Percentiles rank a stretch among this genome's conserved stretches.
Conservation (phyloP, 2,888 invertebrate species). For the Drosophila mercatorum region DNA sequence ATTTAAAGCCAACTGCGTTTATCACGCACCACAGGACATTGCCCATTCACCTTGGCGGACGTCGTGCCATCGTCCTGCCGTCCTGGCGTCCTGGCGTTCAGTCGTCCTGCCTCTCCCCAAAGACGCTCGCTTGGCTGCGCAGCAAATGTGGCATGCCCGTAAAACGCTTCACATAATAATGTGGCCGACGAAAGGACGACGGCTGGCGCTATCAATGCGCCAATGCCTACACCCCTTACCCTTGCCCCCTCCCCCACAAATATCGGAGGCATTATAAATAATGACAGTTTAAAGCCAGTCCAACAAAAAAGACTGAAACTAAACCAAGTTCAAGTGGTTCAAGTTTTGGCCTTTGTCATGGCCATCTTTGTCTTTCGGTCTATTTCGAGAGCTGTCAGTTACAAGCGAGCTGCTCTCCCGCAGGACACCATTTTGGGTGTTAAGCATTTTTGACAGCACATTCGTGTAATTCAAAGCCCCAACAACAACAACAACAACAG, state of each 20-base stretch:
- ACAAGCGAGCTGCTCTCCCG: conserved; percentile 46
- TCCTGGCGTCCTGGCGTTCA: background rate
- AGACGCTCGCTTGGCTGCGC: conserved; percentile 62
- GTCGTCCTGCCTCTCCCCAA: conserved; percentile 20
- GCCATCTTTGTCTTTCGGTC: conserved; percentile 23
- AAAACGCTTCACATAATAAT: conserved; percentile 54
- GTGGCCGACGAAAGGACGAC: conserved; percentile 19
- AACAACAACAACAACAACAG: conserved; percentile 13
- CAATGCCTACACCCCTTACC: background rate
- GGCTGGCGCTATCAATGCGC: conserved; percentile 44
- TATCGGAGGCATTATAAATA: conserved; percentile 58
- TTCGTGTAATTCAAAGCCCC: conserved; percentile 69
- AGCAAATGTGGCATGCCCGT: conserved; percentile 68
- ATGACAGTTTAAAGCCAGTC: conserved; percentile 63
- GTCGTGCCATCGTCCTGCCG: background rate
- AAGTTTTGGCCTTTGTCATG: conserved; percentile 29
- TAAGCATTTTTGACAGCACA: conserved; percentile 72
- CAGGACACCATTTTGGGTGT: conserved; percentile 50
- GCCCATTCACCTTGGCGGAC: conserved; percentile 64
- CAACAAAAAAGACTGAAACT: conserved; percentile 16
- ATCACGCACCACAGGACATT: conserved; percentile 73
- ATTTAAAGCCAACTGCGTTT: conserved; percentile 68
- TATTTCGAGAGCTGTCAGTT: conserved; percentile 56
- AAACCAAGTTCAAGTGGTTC: conserved; percentile 41
- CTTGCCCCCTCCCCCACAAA: conserved; percentile 6